Conservation (phyloP, 2,113 vertebrate species). For the Dendropsophus ebraccatus region DNA sequence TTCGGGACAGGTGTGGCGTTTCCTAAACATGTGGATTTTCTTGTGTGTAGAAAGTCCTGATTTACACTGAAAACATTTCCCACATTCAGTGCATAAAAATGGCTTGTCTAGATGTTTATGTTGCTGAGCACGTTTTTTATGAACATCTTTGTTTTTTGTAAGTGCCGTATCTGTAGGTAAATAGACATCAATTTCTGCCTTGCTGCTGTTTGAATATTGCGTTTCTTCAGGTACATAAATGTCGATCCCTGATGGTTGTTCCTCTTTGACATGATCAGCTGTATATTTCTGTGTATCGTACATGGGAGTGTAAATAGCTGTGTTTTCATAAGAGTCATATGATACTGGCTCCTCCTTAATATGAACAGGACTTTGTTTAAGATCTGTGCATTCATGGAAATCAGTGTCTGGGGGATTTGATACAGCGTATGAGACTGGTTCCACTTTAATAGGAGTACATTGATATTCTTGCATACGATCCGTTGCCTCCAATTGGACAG, state of each 20-base stretch:
- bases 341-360: neutral
- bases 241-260: neutral
- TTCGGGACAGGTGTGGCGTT: neutral
- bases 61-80: neutral
- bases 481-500: neutral
- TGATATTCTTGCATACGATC: neutral
- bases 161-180: neutral
- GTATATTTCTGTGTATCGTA: neutral
- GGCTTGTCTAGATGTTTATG: neutral
- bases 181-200: neutral
- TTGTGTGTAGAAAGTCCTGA: neutral
- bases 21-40: neutral
- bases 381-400: neutral
- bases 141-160: neutral
- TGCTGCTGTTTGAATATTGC: neutral
- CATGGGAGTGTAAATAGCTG: neutral
- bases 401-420: neutral
- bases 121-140: neutral
- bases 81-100: slow-evolving; percentile 1
- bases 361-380: neutral
- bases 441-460: neutral
- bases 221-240: neutral
- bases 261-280: neutral
- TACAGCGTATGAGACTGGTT: neutral
- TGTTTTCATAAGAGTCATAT: neutral